Percentiles rank a stretch among this genome's conserved stretches.
Evolutionary conservation across 2,888 invertebrate species (phyloP).

Genomic region (Oscheius sp.): DNA sequence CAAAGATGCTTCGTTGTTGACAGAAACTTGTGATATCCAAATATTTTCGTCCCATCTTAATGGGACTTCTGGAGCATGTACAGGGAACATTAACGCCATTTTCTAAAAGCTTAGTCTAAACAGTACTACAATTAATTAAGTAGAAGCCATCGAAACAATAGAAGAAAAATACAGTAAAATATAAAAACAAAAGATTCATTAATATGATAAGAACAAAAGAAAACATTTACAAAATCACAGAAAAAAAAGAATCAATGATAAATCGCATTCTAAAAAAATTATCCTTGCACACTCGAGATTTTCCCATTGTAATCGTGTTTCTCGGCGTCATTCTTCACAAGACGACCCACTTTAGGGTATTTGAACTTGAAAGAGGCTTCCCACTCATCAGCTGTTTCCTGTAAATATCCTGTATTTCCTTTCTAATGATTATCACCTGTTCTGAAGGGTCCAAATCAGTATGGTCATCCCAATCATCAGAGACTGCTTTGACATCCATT

Average conservation of each 20-base stretch:
- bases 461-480: constrained; percentile 66
- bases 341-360: constrained; percentile 62
- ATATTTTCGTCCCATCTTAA: constrained; percentile 50
- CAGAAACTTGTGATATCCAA: constrained; percentile 27
- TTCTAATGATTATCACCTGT: constrained; percentile 30
- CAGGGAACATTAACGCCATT: constrained; percentile 52
- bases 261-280: neutral
- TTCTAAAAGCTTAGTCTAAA: neutral
- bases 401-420: neutral
- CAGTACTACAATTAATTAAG: neutral
- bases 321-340: constrained; percentile 58
- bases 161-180: neutral
- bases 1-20: constrained; percentile 4
- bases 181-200: too few relatives aligned
- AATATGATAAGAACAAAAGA: neutral
- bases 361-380: constrained; percentile 58
- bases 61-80: constrained; percentile 47
- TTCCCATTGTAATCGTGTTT: constrained; percentile 53
- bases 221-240: neutral
- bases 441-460: constrained; percentile 48
- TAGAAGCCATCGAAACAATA: neutral
- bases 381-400: constrained; percentile 62
- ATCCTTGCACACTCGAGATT: constrained; percentile 22
- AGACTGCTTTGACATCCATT: constrained; percentile 66
- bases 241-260: too few relatives aligned